Evolutionary conservation across 64 coral and sea anemone species (phyloP).

Genomic region (Montipora sp.): DNA sequence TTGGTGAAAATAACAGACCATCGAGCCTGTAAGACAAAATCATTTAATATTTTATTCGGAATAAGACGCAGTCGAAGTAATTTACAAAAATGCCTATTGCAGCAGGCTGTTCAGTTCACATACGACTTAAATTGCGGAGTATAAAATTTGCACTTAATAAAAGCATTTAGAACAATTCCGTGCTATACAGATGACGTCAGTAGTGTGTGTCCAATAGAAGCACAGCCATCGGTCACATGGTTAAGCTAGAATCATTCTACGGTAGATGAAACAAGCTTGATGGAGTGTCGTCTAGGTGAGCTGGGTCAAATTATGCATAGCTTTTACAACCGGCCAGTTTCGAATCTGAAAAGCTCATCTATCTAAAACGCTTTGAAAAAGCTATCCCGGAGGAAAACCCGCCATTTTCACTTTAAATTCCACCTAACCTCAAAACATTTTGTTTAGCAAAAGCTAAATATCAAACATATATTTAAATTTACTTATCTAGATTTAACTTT

Average conservation of each 20-base stretch:
- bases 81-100: not conserved
- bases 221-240: not conserved
- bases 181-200: conserved; percentile 1
- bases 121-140: conserved; percentile 29
- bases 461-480: too few species aligned
- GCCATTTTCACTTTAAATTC: too few species aligned
- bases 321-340: too few species aligned
- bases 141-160: conserved; percentile 40
- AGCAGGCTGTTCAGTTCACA: conserved; percentile 3
- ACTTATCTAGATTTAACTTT: too few species aligned
- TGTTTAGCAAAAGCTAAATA: too few species aligned
- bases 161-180: not conserved
- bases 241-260: not conserved
- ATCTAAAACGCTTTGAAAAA: too few species aligned
- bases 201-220: not conserved
- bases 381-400: too few species aligned
- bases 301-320: too few species aligned
- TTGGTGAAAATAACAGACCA: too few species aligned
- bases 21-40: not conserved
- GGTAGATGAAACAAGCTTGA: not conserved
- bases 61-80: conserved; percentile 25
- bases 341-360: too few species aligned
- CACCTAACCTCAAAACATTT: too few species aligned
- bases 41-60: conserved; percentile 24
- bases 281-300: too few species aligned